These are phyloP conservation scores for Drosophila paranaensis DNA, from an alignment of 2,888 invertebrate species.

Conservation along the genomic window DNA sequence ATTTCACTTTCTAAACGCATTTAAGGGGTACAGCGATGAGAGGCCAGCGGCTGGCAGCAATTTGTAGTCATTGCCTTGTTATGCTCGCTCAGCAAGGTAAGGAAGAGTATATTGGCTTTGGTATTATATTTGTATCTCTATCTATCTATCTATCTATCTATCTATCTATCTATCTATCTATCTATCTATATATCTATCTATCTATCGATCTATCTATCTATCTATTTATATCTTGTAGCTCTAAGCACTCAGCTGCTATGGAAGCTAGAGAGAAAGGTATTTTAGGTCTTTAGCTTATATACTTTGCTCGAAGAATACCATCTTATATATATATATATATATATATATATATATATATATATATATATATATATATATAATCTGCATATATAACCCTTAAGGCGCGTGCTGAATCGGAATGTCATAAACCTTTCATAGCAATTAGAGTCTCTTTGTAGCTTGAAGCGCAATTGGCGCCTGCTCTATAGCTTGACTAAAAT, in stretches of 20 bases:
- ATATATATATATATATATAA: too few relatives aligned
- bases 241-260: too few relatives aligned
- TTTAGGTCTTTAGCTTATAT: neutral
- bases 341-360: too few relatives aligned
- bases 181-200: too few relatives aligned
- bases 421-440: neutral
- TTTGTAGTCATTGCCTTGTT: slow-evolving; percentile 76
- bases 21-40: slow-evolving; percentile 33
- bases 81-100: neutral
- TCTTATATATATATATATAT: too few relatives aligned
- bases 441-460: neutral
- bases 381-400: neutral
- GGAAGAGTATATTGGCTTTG: neutral
- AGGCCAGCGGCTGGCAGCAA: slow-evolving; percentile 67
- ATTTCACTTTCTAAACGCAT: slow-evolving; percentile 45
- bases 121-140: too few relatives aligned
- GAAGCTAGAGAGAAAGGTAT: neutral
- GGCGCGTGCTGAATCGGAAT: neutral
- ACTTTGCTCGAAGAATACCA: neutral
- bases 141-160: too few relatives aligned
- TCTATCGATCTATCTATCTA: too few relatives aligned
- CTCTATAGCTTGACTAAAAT: neutral
- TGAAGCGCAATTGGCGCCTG: neutral
- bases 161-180: too few relatives aligned
- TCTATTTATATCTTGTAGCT: too few relatives aligned